Evolutionary conservation across 2,113 vertebrate species (phyloP).

Genomic region (Phrynosoma platyrhinos): DNA sequence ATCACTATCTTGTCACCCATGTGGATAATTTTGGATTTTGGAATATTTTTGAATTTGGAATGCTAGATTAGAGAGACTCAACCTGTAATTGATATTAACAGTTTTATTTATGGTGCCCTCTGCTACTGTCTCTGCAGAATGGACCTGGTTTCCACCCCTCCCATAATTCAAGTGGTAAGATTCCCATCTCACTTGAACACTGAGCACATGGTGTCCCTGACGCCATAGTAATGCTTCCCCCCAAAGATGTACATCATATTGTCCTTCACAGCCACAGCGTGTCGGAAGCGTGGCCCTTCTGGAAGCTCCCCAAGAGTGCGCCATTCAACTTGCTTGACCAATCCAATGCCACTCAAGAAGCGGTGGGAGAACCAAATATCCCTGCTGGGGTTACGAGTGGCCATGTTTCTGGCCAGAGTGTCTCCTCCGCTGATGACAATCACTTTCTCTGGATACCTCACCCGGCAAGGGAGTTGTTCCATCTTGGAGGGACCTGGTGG

Average conservation of each 20-base stretch:
- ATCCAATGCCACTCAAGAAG: slow-evolving; percentile 82
- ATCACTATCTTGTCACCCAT: too few relatives aligned
- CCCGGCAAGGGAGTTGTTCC: slow-evolving; percentile 69
- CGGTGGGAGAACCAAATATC: slow-evolving; percentile 88
- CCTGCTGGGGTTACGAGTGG: slow-evolving; percentile 78
- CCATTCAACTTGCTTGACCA: slow-evolving; percentile 90
- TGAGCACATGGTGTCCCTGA: slow-evolving; percentile 83
- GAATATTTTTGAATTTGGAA: too few relatives aligned
- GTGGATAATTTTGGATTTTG: too few relatives aligned
- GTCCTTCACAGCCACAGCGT: slow-evolving; percentile 79
- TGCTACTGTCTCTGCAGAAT: not conserved
- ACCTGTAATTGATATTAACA: not conserved
- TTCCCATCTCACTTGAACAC: slow-evolving; percentile 85
- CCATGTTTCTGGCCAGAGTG: slow-evolving; percentile 77
- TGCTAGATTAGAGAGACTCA: too few relatives aligned
- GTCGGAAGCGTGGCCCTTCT: slow-evolving; percentile 85
- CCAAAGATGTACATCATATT: slow-evolving; percentile 85
- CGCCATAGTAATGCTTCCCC: slow-evolving; percentile 88
- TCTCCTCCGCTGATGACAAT: slow-evolving; percentile 89
- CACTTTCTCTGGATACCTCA: slow-evolving; percentile 80
- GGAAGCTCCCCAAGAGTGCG: slow-evolving; percentile 83
- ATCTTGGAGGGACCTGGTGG: slow-evolving; percentile 66
- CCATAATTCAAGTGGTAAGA: not conserved
- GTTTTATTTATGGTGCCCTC: not conserved
- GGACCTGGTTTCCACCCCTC: not conserved